Evolutionary conservation across 1,140 invertebrate genomes (phyloP).

Genomic region (Monomorium pharaonis): DNA sequence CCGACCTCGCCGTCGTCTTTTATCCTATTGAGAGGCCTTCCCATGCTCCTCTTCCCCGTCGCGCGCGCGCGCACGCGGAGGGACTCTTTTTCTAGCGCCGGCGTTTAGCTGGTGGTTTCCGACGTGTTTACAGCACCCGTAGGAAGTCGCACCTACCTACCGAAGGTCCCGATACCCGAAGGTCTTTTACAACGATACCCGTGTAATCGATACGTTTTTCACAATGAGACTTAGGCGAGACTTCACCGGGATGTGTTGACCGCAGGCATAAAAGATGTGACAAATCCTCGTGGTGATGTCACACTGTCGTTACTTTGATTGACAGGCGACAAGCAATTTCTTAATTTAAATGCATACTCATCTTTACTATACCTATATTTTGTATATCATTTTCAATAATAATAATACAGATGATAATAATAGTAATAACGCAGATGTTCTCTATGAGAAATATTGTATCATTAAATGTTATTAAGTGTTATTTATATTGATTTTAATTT

Average conservation of each 20-base stretch:
- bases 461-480: not conserved
- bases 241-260: slow-evolving; percentile 7
- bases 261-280: not conserved
- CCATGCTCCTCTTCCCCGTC: not conserved
- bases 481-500: not conserved
- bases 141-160: slow-evolving; percentile 65
- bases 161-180: slow-evolving; percentile 5
- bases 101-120: slow-evolving; percentile 57
- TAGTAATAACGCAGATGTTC: not conserved
- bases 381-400: not conserved
- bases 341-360: not conserved
- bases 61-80: not conserved
- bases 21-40: slow-evolving; percentile 61
- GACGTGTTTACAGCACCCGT: slow-evolving; percentile 57
- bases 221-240: slow-evolving; percentile 32
- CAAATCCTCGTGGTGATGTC: slow-evolving; percentile 5
- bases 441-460: not conserved
- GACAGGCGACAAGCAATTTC: not conserved
- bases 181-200: slow-evolving; percentile 37
- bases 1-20: slow-evolving; percentile 70
- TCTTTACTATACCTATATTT: not conserved
- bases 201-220: slow-evolving; percentile 58
- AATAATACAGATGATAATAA: too few species aligned
- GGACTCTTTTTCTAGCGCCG: slow-evolving; percentile 64
- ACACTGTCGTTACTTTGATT: slow-evolving; percentile 10